A percentile compares a stretch with the other conserved stretches of the same genome.
phyloP scores from a whole-genome alignment of 92 coral and sea anemone genomes.

The Zoanthus sociatus region DNA sequence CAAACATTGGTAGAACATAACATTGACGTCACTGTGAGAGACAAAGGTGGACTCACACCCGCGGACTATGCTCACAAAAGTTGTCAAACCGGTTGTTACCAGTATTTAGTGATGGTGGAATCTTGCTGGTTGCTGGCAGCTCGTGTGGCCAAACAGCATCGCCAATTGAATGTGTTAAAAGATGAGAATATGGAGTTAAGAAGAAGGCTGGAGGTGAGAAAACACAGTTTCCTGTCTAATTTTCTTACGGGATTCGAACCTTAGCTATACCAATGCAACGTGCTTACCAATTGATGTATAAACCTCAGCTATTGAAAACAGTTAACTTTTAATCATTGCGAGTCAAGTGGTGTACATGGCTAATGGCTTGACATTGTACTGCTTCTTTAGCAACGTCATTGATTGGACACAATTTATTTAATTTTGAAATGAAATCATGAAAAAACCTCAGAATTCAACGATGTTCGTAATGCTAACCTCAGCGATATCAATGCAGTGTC shows the following conservation, averaged over 20 bases:
- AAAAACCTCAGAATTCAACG: too few species aligned
- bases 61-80: conserved; percentile 88
- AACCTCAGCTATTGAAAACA: too few species aligned
- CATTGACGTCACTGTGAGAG: conserved; percentile 83
- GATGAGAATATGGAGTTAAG: conserved; percentile 85
- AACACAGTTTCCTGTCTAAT: not conserved
- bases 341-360: too few species aligned
- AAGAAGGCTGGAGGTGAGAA: conserved; percentile 74
- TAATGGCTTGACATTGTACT: too few species aligned
- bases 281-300: too few species aligned
- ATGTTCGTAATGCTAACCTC: too few species aligned
- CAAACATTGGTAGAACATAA: conserved; percentile 89
- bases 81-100: conserved; percentile 89
- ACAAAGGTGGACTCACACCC: conserved; percentile 86
- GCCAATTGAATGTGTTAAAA: conserved; percentile 68
- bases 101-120: conserved; percentile 92
- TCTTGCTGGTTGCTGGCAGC: conserved; percentile 86
- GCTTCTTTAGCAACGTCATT: too few species aligned
- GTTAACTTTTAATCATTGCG: too few species aligned
- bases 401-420: too few species aligned
- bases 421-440: too few species aligned
- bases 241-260: not conserved
- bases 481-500: too few species aligned
- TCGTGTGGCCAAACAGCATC: conserved; percentile 75
- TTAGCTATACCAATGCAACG: too few species aligned